Percentiles rank a stretch among this genome's conserved stretches.
phyloP scores from a whole-genome alignment of 92 coral and sea anemone species.

The Zoanthus sansibaricus region DNA sequence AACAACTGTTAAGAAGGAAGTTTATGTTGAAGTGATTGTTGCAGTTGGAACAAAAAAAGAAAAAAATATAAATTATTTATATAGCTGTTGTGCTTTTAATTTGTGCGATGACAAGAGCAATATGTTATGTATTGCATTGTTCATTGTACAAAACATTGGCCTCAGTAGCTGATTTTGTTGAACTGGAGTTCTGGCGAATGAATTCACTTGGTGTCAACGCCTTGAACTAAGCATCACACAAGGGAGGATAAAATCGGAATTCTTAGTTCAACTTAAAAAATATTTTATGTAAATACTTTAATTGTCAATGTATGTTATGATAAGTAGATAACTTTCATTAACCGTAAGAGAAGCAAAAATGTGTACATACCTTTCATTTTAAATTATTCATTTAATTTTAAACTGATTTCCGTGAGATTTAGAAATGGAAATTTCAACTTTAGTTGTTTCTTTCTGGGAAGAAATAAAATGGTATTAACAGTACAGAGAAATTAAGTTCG shows the following conservation, averaged over 20 bases:
- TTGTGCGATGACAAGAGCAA: not conserved
- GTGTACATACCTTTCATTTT: too few relatives aligned
- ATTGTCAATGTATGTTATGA: not conserved
- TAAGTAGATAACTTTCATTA: too few relatives aligned
- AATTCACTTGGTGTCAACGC: slow-evolving; percentile 34
- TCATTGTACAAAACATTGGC: not conserved
- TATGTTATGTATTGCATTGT: not conserved
- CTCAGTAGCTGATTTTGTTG: not conserved
- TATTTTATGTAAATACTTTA: not conserved
- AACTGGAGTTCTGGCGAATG: slow-evolving; percentile 16
- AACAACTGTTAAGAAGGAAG: not conserved
- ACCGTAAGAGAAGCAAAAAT: too few relatives aligned
- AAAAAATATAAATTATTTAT: too few relatives aligned
- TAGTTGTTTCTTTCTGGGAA: too few relatives aligned
- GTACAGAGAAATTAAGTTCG: too few relatives aligned
- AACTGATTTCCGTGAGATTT: too few relatives aligned
- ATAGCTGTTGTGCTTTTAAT: not conserved
- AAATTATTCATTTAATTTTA: too few relatives aligned
- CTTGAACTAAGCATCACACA: not conserved
- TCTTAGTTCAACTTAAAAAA: not conserved
- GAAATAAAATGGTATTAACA: too few relatives aligned
- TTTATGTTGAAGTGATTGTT: not conserved
- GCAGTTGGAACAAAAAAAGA: not conserved
- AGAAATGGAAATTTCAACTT: too few relatives aligned
- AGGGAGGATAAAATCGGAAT: slow-evolving; percentile 38